Base-by-base conservation (phyloP, 1,140 invertebrate genomes). In the Drosophila cardini region DNA sequence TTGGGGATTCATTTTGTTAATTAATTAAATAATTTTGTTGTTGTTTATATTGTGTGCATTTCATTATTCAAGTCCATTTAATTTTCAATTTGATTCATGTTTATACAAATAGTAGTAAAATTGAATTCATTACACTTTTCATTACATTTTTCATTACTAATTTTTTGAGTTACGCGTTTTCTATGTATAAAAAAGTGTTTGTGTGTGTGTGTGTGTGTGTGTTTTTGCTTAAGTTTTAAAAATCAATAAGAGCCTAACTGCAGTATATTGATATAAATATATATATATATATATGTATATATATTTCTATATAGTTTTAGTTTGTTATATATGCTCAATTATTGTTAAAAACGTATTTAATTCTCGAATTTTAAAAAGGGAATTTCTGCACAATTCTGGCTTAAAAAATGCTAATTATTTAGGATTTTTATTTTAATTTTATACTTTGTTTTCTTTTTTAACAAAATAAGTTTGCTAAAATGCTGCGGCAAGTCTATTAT, bases 221-320 rank as follows among this genome's bases (percentile, higher is more conserved):
- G n/a, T n/a, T n/a, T 26, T 80, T 82, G 76, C 78, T 87, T 87
- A 86, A 60, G 83, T 79, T 78, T 86, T 86, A 86, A 86, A 26
- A 86, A 86, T 86, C 83, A 82, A 84, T 84, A 64, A 69, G 62
- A 78, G 80, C 72, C 78, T 79, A 71, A 79, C 57, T 75, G 72
- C 76, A 40, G 13, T 71, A 72, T 62, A 69, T 75, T 57, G 74
- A 70, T 86, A 86, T 80, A 83, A 53, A 76, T 83, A 72, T 79
- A 72, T 78, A 77, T 81, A 63, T 80, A 55, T 55, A 45, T 67
- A 43, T 67, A 55, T 76, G 50, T 80, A 36, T 60, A 60, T 48
- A 26, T 63, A 38, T 75, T 48, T 48, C 32, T 26, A 16, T 42
- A 13, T 52, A 52, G 36, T 65, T 55, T 48, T 16, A 16, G 56